Evolutionary conservation across 2,113 vertebrate species (phyloP).

Genomic region (Etheostoma spectabile): DNA sequence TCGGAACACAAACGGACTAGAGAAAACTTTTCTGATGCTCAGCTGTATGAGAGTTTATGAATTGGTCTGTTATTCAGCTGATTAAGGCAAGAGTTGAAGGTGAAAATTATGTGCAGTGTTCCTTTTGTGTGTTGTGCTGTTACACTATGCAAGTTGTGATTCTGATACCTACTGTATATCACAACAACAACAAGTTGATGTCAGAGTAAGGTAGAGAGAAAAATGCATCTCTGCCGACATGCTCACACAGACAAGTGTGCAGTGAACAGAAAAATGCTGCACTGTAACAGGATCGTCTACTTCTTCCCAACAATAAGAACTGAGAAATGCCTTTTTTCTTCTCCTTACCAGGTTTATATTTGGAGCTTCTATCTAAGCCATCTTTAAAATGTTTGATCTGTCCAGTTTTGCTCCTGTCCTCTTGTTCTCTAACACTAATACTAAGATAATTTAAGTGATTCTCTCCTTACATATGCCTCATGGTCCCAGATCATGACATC

Average conservation of each 20-base stretch:
- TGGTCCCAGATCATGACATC: slow-evolving; percentile 22
- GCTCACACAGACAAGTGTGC: slow-evolving; percentile 26
- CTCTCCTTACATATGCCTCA: slow-evolving; percentile 38
- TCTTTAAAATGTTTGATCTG: slow-evolving; percentile 19
- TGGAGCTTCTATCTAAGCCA: slow-evolving; percentile 43
- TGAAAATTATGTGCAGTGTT: slow-evolving; percentile 39
- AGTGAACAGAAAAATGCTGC: slow-evolving; percentile 37
- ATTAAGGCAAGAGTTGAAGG: background rate
- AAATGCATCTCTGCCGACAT: slow-evolving; percentile 11
- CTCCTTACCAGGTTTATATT: slow-evolving; percentile 29
- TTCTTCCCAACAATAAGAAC: slow-evolving; percentile 58
- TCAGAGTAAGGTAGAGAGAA: slow-evolving; percentile 37
- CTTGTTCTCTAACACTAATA: slow-evolving; percentile 7
- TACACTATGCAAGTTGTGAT: slow-evolving; percentile 80
- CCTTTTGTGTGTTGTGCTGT: slow-evolving; percentile 65
- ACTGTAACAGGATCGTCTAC: slow-evolving; percentile 49
- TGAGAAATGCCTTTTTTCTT: slow-evolving; percentile 51
- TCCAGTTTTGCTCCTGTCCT: slow-evolving; percentile 7
- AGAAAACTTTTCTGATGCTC: slow-evolving; percentile 15
- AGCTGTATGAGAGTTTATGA: background rate
- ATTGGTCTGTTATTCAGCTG: slow-evolving; percentile 11
- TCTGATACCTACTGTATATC: slow-evolving; percentile 56
- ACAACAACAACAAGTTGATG: slow-evolving; percentile 29
- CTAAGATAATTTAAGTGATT: background rate
- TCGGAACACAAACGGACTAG: slow-evolving; percentile 10